Base-by-base conservation (phyloP, 92 coral and sea anemone species). In the Actinernus sp. region DNA sequence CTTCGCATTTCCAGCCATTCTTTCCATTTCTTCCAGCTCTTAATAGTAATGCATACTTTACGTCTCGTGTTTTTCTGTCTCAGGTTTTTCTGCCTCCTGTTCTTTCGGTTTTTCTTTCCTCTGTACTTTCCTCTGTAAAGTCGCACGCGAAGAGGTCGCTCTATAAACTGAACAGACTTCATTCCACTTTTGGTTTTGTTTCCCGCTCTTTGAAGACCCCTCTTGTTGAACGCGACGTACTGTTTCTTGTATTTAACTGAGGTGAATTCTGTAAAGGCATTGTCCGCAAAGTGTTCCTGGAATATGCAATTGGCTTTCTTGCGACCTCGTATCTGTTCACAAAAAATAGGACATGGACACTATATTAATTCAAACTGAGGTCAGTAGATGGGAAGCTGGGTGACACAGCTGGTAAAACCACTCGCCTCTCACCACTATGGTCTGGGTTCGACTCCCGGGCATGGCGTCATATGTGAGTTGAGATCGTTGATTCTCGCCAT, bases 101-200 rank as follows among this genome's bases (percentile, higher is more conserved):
- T 64, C 2, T 58, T 69, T 11, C 70, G 76, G 62, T 27, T 17
- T 32, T 80, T 74, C 31, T 71, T 47, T 28, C 88, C 96, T 48
- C 65, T 69, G 72, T 86, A 86, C 4, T 87, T 76, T 47, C 93
- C 60, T 13, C 18, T 61, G n/a, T n/a, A n/a, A n/a, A n/a, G n/a
- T 23, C 8, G 52, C 29, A 73, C 45, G 31, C 80, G 67, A 82
- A 71, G 58, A 20, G 99, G 92, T 27, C 99, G 59, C 54, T 79
- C 96, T 25, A 95, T 87, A 59, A 92, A 95, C 65, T 95, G 99
- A 51, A 92, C 96, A 1, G 97, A 85, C 36, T 84, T 95, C 63
- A 58, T 84, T 9, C 83, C 90, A 7, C 71, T 58, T 1, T 43
- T 41, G 3, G 78, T 65, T 36, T 60, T 85, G 55, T 55, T 66